Base-by-base conservation (phyloP, 2,113 vertebrate species). In the Callipepla squamata region DNA sequence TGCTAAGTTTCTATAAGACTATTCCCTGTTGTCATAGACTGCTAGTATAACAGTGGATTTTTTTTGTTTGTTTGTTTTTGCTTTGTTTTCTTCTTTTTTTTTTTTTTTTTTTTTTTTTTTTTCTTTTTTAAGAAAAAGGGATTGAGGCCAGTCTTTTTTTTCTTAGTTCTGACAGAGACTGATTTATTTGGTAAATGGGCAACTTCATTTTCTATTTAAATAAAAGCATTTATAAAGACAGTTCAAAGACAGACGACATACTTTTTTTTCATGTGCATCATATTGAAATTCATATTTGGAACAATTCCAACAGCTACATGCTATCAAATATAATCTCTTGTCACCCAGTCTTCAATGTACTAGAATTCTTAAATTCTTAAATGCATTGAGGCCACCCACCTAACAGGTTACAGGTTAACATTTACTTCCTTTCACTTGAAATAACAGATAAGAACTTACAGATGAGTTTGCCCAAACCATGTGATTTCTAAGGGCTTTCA, bases 201-300 rank as follows among this genome's bases (percentile, higher is more conserved):
- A 78, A 50, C 34, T 72, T 85, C 4, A 51, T 95, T 94, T 95
- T 88, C 61, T 94, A 72, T 77, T 79, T 85, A 62, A 90, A 93
- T 58, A 50, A 77, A 91, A 87, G 91, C 75, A 87, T 47, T 62
- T 62, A 91, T 74, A 55, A 91, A 92, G 59, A 87, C 59, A 89
- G 18, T 38, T 70, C 42, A 70, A 85, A 76, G 70, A 92, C 36
- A 78, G 85, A 89, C 73, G 38, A 13, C 55, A 21, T 67, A 40
- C 14, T 55, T 58, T 75, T 80, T 65, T 79, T 84, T 68, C 28
- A 68, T 18, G 13, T 75, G 28, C 45, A 82, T 76, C 34, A 62
- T 3, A 67, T 12, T 69, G 7, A 89, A 94, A 77, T 74, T 55
- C 91, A 30, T 48, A 68, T n/a, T 48, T 91, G 38, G 65, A 93